phyloP scores from a whole-genome alignment of 2,888 invertebrate species.

The Elegia similella region DNA sequence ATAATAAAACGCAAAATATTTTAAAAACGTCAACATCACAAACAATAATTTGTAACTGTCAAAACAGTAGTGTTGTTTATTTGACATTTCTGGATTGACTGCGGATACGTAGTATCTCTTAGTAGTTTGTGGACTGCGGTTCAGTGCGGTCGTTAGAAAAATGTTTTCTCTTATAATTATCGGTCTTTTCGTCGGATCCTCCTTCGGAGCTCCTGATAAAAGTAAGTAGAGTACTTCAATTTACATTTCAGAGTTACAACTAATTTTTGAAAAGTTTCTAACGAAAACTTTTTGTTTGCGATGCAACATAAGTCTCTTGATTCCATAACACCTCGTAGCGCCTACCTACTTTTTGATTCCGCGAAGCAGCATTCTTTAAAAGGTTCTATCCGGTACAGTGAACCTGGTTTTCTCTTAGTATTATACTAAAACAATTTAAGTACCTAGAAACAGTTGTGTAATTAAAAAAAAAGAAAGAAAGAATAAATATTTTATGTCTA shows the following conservation, averaged over 20 bases:
- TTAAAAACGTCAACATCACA: not conserved
- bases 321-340: not conserved
- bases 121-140: too few relatives aligned
- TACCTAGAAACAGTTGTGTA: too few relatives aligned
- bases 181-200: slow-evolving; percentile 49
- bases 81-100: slow-evolving; percentile 14
- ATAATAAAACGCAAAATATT: too few relatives aligned
- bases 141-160: slow-evolving; percentile 33
- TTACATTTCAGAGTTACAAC: not conserved
- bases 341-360: not conserved
- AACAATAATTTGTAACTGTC: too few relatives aligned
- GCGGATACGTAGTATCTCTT: too few relatives aligned
- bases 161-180: slow-evolving; percentile 49
- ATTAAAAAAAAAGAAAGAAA: too few relatives aligned
- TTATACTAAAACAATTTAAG: too few relatives aligned
- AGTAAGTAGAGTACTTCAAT: slow-evolving; percentile 41
- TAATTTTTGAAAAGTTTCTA: not conserved
- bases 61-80: not conserved
- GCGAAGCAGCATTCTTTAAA: not conserved
- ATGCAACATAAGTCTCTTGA: not conserved
- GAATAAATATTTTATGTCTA: too few relatives aligned
- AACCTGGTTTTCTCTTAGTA: too few relatives aligned
- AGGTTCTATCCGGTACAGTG: not conserved
- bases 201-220: slow-evolving; percentile 54
- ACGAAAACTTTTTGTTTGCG: not conserved